These are phyloP conservation scores for Tapirus terrestris DNA, from an alignment of 2,113 vertebrate genomes.

Conservation along the genomic window DNA sequence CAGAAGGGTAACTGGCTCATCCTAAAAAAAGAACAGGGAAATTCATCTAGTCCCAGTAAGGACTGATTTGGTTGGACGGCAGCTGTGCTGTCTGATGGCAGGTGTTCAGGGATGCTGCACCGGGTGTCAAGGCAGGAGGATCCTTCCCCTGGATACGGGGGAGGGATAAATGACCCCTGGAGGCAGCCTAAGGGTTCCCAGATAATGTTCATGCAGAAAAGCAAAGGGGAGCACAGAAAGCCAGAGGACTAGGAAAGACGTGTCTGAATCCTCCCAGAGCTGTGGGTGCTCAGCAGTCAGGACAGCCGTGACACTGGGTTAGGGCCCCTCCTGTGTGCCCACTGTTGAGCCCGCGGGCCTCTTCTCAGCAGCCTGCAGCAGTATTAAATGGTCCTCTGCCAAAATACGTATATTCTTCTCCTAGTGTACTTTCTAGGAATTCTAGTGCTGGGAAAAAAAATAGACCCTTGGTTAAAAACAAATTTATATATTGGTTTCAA, in stretches of 20 bases:
- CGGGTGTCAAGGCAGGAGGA: not conserved
- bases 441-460: not conserved
- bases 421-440: not conserved
- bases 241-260: fast-evolving
- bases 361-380: no score
- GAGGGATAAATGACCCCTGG: not conserved
- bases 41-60: not conserved
- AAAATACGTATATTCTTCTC: not conserved
- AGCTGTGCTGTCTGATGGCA: not conserved
- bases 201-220: not conserved
- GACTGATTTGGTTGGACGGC: fast-evolving
- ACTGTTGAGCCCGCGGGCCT: not conserved
- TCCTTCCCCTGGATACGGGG: not conserved
- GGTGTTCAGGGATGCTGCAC: not conserved
- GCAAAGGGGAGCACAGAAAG: not conserved
- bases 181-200: not conserved
- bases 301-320: fast-evolving
- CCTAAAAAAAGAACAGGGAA: not conserved
- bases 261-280: not conserved
- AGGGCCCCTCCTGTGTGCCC: fast-evolving
- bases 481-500: not conserved
- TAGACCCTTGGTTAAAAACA: not conserved
- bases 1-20: no score
- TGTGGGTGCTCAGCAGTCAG: not conserved
- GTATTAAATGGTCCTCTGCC: not conserved